These are phyloP conservation scores for Lynx canadensis DNA, from an alignment of 2,113 vertebrate genomes.

Conservation along the genomic window DNA sequence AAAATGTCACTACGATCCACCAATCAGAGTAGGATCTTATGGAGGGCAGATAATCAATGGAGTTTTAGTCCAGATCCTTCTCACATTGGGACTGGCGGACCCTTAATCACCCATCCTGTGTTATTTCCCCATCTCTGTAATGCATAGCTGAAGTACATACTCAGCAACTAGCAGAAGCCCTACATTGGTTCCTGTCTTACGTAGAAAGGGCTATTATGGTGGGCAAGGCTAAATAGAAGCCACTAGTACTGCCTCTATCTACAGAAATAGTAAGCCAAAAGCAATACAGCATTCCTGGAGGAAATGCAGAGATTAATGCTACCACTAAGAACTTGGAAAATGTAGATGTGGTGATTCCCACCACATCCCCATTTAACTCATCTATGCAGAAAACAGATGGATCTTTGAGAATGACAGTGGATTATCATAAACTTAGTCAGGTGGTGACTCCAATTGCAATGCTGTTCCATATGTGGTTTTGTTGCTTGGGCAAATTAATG, in stretches of 20 bases:
- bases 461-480: conserved; percentile 19
- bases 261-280: conserved; percentile 5
- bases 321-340: neutral
- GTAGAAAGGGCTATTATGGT: neutral
- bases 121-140: neutral
- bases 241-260: neutral
- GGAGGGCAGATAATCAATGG: neutral
- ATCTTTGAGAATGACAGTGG: neutral
- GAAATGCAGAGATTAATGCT: neutral
- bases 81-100: neutral
- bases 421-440: conserved; percentile 26
- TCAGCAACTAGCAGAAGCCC: neutral
- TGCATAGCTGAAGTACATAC: neutral
- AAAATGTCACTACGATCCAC: neutral
- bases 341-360: neutral
- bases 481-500: neutral
- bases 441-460: neutral
- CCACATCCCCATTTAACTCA: neutral
- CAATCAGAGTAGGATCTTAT: neutral
- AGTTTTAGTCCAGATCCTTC: neutral
- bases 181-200: neutral
- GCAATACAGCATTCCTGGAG: neutral
- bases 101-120: neutral
- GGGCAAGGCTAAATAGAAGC: neutral
- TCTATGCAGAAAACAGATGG: neutral